phyloP scores from a whole-genome alignment of 1,140 invertebrate genomes.

The Drosophila nigromelanica region DNA sequence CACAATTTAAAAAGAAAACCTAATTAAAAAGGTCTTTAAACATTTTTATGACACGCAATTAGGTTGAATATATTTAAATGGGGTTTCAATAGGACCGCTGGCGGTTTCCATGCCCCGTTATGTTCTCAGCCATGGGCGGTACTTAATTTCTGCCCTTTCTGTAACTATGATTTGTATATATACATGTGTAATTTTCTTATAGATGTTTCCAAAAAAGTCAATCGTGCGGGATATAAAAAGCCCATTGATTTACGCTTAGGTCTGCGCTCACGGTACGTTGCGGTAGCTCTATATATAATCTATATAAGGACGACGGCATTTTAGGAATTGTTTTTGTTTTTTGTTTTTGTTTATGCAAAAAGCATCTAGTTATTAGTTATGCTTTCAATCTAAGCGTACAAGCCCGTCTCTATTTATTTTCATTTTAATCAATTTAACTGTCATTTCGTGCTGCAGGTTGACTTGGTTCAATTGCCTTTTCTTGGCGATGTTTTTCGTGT shows the following conservation, averaged over 20 bases:
- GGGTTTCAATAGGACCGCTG: too few species aligned
- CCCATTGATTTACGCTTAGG: neutral
- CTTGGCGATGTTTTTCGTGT: conserved; percentile 2
- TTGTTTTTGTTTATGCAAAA: conserved; percentile 53
- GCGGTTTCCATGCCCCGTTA: too few species aligned
- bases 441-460: conserved; percentile 5
- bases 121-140: neutral
- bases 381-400: conserved; percentile 30
- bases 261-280: conserved; percentile 21
- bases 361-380: conserved; percentile 70
- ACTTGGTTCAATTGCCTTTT: conserved; percentile 19
- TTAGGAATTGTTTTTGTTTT: conserved; percentile 67
- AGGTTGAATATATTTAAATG: neutral
- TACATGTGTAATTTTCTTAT: conserved; percentile 10
- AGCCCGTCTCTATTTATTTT: conserved; percentile 33
- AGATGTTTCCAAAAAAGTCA: conserved; percentile 12
- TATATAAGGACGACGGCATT: conserved; percentile 79
- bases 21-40: neutral
- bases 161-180: conserved; percentile 7
- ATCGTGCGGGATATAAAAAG: neutral
- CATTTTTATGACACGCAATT: neutral
- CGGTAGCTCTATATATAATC: conserved; percentile 35
- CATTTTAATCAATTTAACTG: neutral
- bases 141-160: neutral
- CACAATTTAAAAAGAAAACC: neutral